Evolutionary conservation across 2,113 vertebrate genomes (phyloP).

Genomic region (Limnothrissa miodon): DNA sequence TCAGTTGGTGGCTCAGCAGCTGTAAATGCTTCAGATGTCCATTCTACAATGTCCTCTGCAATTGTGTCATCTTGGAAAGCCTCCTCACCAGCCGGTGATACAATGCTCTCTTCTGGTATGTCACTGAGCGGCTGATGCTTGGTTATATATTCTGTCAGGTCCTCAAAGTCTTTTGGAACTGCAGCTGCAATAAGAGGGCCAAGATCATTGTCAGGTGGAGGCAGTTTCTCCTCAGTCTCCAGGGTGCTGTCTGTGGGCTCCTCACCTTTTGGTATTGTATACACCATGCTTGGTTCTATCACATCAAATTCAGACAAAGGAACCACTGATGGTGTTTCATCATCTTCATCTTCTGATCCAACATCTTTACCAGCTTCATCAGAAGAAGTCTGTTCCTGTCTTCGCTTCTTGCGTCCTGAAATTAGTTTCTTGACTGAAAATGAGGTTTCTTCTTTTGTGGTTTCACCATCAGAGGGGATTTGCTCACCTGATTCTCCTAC

Average conservation of each 20-base stretch:
- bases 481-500: conserved; percentile 81
- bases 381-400: conserved; percentile 63
- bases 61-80: conserved; percentile 64
- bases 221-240: conserved; percentile 22
- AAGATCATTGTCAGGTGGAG: conserved; percentile 26
- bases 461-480: conserved; percentile 74
- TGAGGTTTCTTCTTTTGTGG: conserved; percentile 78
- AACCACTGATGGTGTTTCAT: conserved; percentile 86
- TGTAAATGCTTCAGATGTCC: conserved; percentile 79
- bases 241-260: conserved; percentile 12
- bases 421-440: conserved; percentile 88
- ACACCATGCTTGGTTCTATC: conserved; percentile 59
- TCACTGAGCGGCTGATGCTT: conserved; percentile 72
- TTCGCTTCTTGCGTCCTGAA: conserved; percentile 81
- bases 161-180: conserved; percentile 60
- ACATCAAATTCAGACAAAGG: conserved; percentile 87
- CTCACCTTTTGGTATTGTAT: not conserved
- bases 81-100: conserved; percentile 57
- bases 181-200: conserved; percentile 16
- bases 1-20: conserved; percentile 74
- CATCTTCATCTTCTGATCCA: conserved; percentile 76
- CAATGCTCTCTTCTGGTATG: conserved; percentile 65
- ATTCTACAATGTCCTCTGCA: conserved; percentile 71
- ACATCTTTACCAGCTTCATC: conserved; percentile 69
- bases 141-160: conserved; percentile 58